These are phyloP conservation scores for Lamellibrachia columna DNA, from an alignment of 2,888 invertebrate species.

Conservation along the genomic window DNA sequence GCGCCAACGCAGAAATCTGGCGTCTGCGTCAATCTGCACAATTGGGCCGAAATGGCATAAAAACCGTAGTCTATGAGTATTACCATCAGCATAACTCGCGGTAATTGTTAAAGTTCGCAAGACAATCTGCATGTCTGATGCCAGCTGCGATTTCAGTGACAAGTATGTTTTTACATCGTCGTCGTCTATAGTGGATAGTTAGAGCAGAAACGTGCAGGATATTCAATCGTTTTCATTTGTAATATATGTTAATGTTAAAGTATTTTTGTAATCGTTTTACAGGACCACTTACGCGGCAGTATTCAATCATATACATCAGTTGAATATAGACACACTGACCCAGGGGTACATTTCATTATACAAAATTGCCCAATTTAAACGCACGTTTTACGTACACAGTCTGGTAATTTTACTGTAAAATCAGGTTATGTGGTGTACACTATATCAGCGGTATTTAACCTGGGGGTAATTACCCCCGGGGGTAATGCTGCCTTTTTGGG, in stretches of 20 bases:
- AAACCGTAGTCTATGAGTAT: conserved; percentile 16
- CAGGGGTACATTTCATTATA: no score
- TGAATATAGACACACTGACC: no score
- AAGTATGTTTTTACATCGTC: not conserved
- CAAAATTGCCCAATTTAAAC: no score
- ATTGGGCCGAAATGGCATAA: not conserved
- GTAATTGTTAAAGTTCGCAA: conserved; percentile 16
- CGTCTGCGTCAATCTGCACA: not conserved
- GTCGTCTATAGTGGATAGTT: not conserved
- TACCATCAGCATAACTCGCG: conserved; percentile 5
- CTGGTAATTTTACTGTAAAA: no score
- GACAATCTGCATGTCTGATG: conserved; percentile 4
- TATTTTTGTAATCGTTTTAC: not conserved
- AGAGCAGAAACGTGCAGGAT: not conserved
- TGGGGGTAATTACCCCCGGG: no score
- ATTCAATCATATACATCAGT: not conserved
- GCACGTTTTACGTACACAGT: no score
- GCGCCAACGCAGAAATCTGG: conserved; percentile 7
- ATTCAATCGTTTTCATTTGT: not conserved
- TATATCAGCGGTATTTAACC: no score
- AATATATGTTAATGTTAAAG: not conserved
- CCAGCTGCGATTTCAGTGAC: conserved; percentile 1
- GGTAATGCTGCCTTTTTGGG: no score
- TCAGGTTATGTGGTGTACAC: no score
- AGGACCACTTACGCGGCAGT: not conserved